Base-by-base conservation (phyloP, 2,113 vertebrate genomes). In the Triplophysa dalaica region DNA sequence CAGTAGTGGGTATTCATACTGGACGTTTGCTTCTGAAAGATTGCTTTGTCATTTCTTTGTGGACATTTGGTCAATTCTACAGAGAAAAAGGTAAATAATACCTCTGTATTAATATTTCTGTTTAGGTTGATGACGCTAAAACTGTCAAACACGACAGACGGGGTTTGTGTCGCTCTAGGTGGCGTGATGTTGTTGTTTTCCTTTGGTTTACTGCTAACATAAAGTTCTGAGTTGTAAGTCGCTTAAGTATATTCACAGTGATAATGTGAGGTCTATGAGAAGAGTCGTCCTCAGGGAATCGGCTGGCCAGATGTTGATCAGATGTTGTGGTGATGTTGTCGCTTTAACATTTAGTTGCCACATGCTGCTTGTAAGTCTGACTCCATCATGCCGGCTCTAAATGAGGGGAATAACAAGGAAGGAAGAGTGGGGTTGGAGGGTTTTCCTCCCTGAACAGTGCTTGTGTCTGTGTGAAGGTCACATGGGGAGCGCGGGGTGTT, bases 391-490 rank as follows among this genome's bases (percentile, higher is more conserved):
- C 66, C 63, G 29, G 11, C 58, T 65, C 6, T 67, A 29, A 63
- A 67, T 24, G 64, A 29, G 72, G 75, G 81, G 60, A 76, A 64
- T 80, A 67, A 77, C 60, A 52, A 75, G 81, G 69, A 77, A 43
- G 70, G 22, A 26, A 60, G 61, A 74, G 79, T 79, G 78, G 80
- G 61, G n/a, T 29, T 58, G 63, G 58, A 65, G 78, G 50, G 2
- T 1, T 63, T 84, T 68, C 67, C 61, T 41, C 19, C 54, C 58
- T 16, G 17, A 86, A 87, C 84, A 87, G 90, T 89, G 86, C 83
- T 19, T 54, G 43, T 68, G 69, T 84, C n/a, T 60, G 38, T 75
- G 64, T 24, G 38, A 43, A 75, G 26, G 70, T 52, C 48, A 77
- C 41, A 41, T 29, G 66, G 65, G 16, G 83, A 69, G 61, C 7